These are phyloP conservation scores for Heliconius cydno DNA, from an alignment of 2,888 invertebrate genomes.

Conservation along the genomic window DNA sequence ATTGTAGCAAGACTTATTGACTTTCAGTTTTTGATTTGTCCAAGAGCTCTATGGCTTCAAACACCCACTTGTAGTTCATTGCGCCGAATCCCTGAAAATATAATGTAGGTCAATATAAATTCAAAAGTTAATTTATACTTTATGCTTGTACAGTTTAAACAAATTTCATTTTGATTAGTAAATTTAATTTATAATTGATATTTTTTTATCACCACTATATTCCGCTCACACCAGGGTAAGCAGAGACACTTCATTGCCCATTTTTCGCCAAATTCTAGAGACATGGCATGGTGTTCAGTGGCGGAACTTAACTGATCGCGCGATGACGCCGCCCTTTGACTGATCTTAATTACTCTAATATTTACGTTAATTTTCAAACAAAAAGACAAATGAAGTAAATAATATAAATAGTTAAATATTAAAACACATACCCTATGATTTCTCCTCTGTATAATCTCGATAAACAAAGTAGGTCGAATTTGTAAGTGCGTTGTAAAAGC, in stretches of 20 bases:
- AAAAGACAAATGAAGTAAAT: fast-evolving
- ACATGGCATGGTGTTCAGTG: too few species aligned
- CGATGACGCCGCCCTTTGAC: too few species aligned
- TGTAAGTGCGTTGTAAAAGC: constrained; percentile 98
- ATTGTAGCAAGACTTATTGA: constrained; percentile 28
- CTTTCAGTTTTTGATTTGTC: constrained; percentile 37
- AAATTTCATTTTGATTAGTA: fast-evolving
- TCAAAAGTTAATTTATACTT: too few species aligned
- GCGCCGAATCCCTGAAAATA: constrained; percentile 96
- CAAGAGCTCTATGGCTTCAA: constrained; percentile 94
- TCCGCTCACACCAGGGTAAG: too few species aligned
- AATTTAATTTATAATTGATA: too few species aligned
- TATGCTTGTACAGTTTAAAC: too few species aligned
- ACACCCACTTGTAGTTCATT: constrained; percentile 98
- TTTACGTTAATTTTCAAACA: too few species aligned
- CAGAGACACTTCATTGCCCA: too few species aligned
- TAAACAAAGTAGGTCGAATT: constrained; percentile 96
- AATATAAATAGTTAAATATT: background rate
- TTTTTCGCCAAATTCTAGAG: too few species aligned
- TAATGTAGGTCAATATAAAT: background rate
- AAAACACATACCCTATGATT: constrained; percentile 91
- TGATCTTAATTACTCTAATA: too few species aligned
- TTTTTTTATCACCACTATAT: too few species aligned
- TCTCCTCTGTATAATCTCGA: constrained; percentile 96
- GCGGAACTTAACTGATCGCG: too few species aligned